phyloP scores from a whole-genome alignment of 2,113 vertebrate species.

The Pan troglodytes region DNA sequence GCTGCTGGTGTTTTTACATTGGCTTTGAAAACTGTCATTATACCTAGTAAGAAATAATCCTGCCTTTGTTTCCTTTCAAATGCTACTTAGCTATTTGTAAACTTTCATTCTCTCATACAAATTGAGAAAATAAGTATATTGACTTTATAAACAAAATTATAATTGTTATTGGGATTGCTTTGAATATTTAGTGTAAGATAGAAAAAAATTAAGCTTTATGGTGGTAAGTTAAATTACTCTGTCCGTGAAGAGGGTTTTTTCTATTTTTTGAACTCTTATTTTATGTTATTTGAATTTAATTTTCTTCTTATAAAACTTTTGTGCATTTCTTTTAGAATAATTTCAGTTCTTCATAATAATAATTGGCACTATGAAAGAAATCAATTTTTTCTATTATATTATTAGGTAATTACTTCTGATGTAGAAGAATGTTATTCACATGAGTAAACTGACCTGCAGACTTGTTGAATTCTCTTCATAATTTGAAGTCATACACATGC shows the following conservation, averaged over 20 bases:
- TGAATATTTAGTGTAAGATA: neutral
- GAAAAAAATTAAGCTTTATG: neutral
- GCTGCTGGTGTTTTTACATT: fast-evolving
- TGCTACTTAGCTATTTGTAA: neutral
- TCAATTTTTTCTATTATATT: neutral
- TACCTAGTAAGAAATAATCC: fast-evolving
- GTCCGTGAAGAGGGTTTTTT: neutral
- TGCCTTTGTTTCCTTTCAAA: too few relatives aligned
- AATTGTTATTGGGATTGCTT: neutral
- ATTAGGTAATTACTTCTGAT: constrained; percentile 9
- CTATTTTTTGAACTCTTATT: neutral
- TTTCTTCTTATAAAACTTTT: neutral
- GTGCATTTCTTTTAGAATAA: neutral
- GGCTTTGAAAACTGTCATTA: too few relatives aligned
- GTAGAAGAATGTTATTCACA: neutral
- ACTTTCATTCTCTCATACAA: neutral
- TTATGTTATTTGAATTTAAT: neutral
- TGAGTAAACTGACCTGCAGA: neutral
- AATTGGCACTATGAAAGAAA: neutral
- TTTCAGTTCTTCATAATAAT: neutral
- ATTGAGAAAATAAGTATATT: neutral
- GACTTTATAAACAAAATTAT: neutral
- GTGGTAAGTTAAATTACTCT: neutral
- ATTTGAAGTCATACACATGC: neutral
- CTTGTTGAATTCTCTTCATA: neutral